Evolutionary conservation across 2,797 vertebrate genomes (phyloP).

Genomic region (Neopelma chrysocephalum): DNA sequence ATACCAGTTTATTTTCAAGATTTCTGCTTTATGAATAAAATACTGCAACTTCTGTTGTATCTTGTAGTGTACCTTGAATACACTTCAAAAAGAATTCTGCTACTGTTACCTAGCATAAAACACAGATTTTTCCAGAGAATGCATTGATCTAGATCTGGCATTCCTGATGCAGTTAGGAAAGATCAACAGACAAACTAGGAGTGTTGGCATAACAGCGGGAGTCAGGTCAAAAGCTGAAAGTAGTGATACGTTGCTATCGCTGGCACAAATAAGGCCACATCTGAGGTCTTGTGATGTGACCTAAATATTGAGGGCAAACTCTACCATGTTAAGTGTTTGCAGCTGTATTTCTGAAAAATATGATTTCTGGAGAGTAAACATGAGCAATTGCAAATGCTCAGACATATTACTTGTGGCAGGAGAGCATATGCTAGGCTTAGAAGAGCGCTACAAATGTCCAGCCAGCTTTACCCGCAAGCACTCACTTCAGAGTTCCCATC

Average conservation of each 20-base stretch:
- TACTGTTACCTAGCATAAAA: background rate
- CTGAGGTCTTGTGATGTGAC: constrained; percentile 20
- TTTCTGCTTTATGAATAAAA: background rate
- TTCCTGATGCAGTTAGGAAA: background rate
- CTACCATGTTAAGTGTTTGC: constrained; percentile 35
- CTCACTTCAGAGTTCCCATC: background rate
- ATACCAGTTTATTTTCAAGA: background rate
- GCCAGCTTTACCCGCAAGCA: constrained; percentile 19
- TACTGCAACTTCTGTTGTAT: background rate
- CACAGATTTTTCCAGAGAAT: background rate
- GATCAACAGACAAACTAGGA: background rate
- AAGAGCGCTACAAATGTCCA: background rate
- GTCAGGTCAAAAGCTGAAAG: background rate
- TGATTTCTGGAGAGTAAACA: constrained; percentile 28
- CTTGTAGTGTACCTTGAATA: background rate
- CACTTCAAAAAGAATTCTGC: background rate
- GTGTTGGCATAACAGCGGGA: background rate
- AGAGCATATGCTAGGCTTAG: background rate
- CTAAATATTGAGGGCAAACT: constrained; percentile 27
- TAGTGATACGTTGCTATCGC: accelerated
- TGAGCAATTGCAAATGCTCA: constrained; percentile 38
- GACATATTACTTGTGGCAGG: constrained; percentile 28
- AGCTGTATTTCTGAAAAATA: constrained; percentile 53
- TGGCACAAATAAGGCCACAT: background rate
- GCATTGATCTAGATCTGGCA: background rate